These are phyloP conservation scores for Latrodectus hesperus DNA, from an alignment of 2,888 invertebrate species.

Conservation along the genomic window DNA sequence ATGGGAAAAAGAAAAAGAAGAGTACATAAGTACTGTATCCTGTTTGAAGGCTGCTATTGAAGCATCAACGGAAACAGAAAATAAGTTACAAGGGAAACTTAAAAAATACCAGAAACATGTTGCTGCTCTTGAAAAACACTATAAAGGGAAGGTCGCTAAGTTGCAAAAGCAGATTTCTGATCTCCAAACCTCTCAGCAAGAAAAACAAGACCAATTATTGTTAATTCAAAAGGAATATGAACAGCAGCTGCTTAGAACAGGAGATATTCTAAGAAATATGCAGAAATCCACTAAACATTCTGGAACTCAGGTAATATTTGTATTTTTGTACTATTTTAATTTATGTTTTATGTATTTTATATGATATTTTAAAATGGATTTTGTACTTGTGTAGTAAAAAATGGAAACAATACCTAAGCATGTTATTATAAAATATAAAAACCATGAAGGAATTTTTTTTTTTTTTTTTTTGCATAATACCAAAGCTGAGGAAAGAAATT, in stretches of 20 bases:
- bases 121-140: slow-evolving; percentile 11
- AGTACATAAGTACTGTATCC: neutral
- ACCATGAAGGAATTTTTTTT: too few species aligned
- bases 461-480: too few species aligned
- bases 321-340: neutral
- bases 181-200: slow-evolving; percentile 10
- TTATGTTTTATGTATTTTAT: neutral
- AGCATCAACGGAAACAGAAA: slow-evolving; percentile 19
- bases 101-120: slow-evolving; percentile 34
- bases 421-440: too few species aligned
- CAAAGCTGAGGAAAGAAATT: too few species aligned
- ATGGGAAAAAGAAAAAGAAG: slow-evolving; percentile 34
- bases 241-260: neutral
- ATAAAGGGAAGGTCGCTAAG: slow-evolving; percentile 3
- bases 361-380: neutral
- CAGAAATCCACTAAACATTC: neutral
- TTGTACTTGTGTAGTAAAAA: too few species aligned
- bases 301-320: slow-evolving; percentile 18
- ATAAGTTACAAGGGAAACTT: slow-evolving; percentile 34
- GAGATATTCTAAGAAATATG: slow-evolving; percentile 7
- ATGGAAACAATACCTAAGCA: too few species aligned
- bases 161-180: slow-evolving; percentile 26
- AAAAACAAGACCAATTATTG: slow-evolving; percentile 35
- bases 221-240: slow-evolving; percentile 11
- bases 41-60: slow-evolving; percentile 13